Evolutionary conservation across 2,113 vertebrate genomes (phyloP).

Genomic region (Strix aluco): DNA sequence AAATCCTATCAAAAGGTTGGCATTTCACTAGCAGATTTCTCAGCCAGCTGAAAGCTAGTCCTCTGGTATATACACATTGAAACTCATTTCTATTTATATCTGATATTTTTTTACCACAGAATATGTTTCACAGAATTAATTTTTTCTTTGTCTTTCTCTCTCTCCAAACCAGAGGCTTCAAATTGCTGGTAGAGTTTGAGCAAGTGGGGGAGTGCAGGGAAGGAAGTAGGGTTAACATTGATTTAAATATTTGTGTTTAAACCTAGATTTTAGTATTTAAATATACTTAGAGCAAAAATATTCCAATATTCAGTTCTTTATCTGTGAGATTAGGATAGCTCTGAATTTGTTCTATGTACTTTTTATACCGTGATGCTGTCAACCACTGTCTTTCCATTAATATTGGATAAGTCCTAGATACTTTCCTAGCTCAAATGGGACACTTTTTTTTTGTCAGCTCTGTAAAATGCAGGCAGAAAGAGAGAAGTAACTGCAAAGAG

Average conservation of each 20-base stretch:
- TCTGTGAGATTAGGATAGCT: background rate
- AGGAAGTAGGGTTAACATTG: background rate
- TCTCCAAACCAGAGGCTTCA: background rate
- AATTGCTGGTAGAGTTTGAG: background rate
- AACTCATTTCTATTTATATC: background rate
- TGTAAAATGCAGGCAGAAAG: background rate
- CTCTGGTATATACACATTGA: background rate
- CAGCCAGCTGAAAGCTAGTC: background rate
- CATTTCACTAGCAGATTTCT: background rate
- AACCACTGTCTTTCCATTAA: background rate
- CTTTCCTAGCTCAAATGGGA: background rate
- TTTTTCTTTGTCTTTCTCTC: background rate
- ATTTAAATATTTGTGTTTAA: background rate
- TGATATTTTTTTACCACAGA: background rate
- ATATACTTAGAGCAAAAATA: background rate
- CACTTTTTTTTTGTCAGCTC: background rate
- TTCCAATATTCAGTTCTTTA: constrained; percentile 4
- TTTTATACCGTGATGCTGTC: background rate
- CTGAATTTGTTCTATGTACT: background rate
- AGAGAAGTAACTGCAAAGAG: background rate
- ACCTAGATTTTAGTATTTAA: background rate
- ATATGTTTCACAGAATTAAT: background rate
- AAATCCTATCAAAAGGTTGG: background rate
- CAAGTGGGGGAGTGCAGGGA: rapidly evolving
- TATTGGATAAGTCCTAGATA: background rate